Evolutionary conservation across 2,888 invertebrate genomes (phyloP).

Genomic region (Xanthorhoe designata): DNA sequence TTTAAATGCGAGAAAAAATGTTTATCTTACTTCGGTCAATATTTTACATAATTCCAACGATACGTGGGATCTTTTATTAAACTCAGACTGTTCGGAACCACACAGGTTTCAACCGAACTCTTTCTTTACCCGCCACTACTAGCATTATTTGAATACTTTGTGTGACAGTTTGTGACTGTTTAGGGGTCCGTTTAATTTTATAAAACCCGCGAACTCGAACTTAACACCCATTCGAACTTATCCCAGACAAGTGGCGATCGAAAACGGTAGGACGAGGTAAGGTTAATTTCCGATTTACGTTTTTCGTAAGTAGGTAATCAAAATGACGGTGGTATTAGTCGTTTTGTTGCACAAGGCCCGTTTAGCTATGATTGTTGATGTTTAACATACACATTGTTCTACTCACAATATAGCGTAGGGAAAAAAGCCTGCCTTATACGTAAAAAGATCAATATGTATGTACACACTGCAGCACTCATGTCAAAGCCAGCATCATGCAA

Average conservation of each 20-base stretch:
- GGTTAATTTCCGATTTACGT: not conserved
- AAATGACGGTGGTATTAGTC: not conserved
- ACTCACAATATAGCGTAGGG: not conserved
- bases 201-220: constrained; percentile 10
- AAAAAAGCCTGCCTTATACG: too few species aligned
- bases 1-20: too few species aligned
- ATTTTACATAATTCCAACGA: too few species aligned
- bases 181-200: constrained; percentile 3
- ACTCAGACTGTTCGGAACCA: constrained; percentile 11
- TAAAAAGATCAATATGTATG: not conserved
- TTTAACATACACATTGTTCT: not conserved
- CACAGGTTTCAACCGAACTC: constrained; percentile 11
- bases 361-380: not conserved
- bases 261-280: not conserved
- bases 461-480: not conserved
- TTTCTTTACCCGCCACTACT: not conserved
- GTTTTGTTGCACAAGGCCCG: not conserved
- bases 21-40: not conserved
- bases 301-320: not conserved
- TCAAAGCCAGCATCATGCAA: not conserved
- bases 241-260: constrained; percentile 1
- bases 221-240: not conserved
- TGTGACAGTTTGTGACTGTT: constrained; percentile 16
- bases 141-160: constrained; percentile 24
- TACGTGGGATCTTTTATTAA: not conserved